A percentile compares a stretch with the other conserved stretches of the same genome.
Evolutionary conservation across 1,140 invertebrate species (phyloP).

Genomic region (Aporrectodea caliginosa): DNA sequence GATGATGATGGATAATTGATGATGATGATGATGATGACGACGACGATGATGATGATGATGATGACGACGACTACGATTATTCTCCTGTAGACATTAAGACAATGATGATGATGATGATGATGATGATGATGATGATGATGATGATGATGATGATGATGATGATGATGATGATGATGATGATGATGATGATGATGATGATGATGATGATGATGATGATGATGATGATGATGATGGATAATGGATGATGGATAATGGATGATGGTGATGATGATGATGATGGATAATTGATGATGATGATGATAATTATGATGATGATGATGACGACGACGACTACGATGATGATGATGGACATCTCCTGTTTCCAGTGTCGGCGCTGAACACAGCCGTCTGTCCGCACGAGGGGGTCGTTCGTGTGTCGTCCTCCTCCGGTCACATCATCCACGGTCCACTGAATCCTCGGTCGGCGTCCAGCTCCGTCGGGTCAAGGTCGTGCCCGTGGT

Average conservation of each 20-base stretch:
- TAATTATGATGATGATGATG: too few relatives aligned
- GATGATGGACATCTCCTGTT: too few relatives aligned
- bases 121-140: constrained; percentile 16
- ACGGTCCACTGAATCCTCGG: neutral
- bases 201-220: constrained; percentile 15
- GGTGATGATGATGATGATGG: neutral
- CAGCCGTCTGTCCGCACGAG: neutral
- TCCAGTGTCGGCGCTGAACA: neutral
- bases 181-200: neutral
- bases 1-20: neutral
- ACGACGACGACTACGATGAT: too few relatives aligned
- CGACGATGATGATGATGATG: neutral
- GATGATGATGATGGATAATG: constrained; percentile 1
- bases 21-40: constrained; percentile 9
- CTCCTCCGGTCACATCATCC: constrained; percentile 3
- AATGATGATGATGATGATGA: constrained; percentile 16
- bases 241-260: neutral
- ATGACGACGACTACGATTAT: neutral
- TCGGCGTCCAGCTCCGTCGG: neutral
- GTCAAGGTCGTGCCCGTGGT: constrained; percentile 14
- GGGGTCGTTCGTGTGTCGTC: neutral
- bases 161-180: constrained; percentile 3
- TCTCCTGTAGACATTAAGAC: too few relatives aligned
- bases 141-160: constrained; percentile 15
- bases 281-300: constrained; percentile 4